A percentile compares a stretch with the other conserved stretches of the same genome.
phyloP scores from a whole-genome alignment of 2,797 vertebrate species.

The Sebastolobus altivelis region DNA sequence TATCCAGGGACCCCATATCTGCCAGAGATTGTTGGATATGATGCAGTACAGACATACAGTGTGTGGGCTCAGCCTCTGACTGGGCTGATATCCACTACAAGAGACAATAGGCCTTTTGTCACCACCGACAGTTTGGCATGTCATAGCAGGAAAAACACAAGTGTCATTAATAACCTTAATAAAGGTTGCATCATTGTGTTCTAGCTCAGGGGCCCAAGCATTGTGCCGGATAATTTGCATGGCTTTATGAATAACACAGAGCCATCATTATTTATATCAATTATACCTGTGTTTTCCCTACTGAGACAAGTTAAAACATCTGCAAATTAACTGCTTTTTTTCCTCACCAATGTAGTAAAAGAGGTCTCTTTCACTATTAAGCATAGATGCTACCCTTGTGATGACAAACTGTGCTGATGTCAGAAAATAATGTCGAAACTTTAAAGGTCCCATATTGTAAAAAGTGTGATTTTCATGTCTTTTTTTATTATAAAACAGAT shows the following conservation, averaged over 20 bases:
- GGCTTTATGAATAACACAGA: conserved; percentile 16
- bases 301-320: conserved; percentile 3
- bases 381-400: not conserved
- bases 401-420: not conserved
- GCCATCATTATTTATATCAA: conserved; percentile 27
- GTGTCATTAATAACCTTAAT: conserved; percentile 29
- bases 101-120: conserved; percentile 29
- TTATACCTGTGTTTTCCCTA: conserved; percentile 9
- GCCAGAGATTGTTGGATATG: conserved; percentile 3
- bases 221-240: conserved; percentile 4
- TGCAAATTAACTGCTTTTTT: not conserved
- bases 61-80: not conserved
- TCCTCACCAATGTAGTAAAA: not conserved
- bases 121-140: not conserved
- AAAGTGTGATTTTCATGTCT: too few species aligned
- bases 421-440: too few species aligned
- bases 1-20: not conserved
- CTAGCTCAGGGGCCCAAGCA: not conserved
- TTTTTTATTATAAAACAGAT: too few species aligned
- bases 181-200: conserved; percentile 2
- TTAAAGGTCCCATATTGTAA: too few species aligned
- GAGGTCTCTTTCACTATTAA: not conserved
- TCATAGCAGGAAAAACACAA: conserved; percentile 9
- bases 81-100: not conserved
- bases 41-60: not conserved